A percentile compares a stretch with the other conserved stretches of the same genome.
phyloP scores from a whole-genome alignment of 2,888 invertebrate genomes.

The Caenorhabditis sp. region DNA sequence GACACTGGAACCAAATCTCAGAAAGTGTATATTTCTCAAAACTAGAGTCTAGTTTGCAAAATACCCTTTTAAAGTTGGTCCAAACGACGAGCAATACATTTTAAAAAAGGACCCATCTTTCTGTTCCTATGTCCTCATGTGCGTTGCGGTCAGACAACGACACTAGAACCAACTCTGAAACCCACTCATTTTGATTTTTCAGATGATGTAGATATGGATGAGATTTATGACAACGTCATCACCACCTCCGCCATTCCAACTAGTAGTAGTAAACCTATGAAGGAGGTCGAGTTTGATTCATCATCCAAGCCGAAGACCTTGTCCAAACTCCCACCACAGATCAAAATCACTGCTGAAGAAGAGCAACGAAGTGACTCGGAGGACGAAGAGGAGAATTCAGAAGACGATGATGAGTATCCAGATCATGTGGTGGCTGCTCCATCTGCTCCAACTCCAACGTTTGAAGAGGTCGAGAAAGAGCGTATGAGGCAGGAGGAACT shows the following conservation, averaged over 20 bases:
- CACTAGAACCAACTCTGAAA: no score
- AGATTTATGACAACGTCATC: conserved; percentile 43
- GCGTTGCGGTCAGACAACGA: no score
- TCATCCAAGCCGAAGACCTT: conserved; percentile 13
- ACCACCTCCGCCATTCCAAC: not conserved
- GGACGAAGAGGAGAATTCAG: conserved; percentile 51
- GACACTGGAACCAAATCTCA: no score
- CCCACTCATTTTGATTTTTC: conserved; percentile 19
- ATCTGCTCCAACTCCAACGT: conserved; percentile 58
- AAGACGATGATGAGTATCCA: conserved; percentile 70
- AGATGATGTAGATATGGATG: conserved; percentile 58
- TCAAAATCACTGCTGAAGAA: conserved; percentile 41
- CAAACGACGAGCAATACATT: no score
- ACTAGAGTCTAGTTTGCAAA: no score
- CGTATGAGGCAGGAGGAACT: conserved; percentile 56
- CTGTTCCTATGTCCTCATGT: no score
- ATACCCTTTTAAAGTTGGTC: no score
- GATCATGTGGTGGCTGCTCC: conserved; percentile 69
- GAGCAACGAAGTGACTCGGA: conserved; percentile 51
- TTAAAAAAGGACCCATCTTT: no score
- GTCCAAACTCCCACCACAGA: conserved; percentile 41
- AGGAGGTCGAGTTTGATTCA: conserved; percentile 38
- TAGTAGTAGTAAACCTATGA: not conserved
- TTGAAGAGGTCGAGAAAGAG: conserved; percentile 63
- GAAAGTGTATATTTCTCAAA: no score